Percentiles rank a stretch among this genome's conserved stretches.
Conservation (phyloP, 2,113 vertebrate species). For the Apistogramma diplotaenia region DNA sequence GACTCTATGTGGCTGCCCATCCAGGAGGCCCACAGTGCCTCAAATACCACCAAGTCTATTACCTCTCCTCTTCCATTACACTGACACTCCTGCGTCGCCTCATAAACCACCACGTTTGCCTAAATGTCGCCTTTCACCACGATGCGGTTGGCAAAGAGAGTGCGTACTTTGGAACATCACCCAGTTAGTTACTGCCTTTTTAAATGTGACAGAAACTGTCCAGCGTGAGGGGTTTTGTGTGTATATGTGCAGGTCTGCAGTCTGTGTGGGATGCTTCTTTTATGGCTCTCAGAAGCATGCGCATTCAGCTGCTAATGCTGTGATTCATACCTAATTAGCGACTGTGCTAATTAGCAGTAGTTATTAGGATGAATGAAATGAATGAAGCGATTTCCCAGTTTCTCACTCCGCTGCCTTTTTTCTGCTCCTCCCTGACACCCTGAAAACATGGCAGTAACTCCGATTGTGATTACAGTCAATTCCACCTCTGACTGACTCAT, state of each 20-base stretch:
- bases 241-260: not conserved
- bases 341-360: conserved; percentile 70
- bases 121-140: conserved; percentile 33
- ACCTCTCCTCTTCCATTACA: conserved; percentile 43
- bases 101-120: conserved; percentile 42
- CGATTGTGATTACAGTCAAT: conserved; percentile 10
- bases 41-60: conserved; percentile 47
- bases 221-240: not conserved
- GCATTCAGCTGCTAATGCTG: conserved; percentile 62
- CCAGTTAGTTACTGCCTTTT: conserved; percentile 14
- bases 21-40: conserved; percentile 13
- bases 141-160: not conserved
- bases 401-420: conserved; percentile 25
- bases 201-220: conserved; percentile 29
- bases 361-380: conserved; percentile 68
- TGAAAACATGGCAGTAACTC: conserved; percentile 23
- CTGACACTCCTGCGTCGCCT: conserved; percentile 14
- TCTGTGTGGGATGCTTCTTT: conserved; percentile 33
- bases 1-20: conserved; percentile 26
- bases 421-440: conserved; percentile 1
- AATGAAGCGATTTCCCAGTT: conserved; percentile 37
- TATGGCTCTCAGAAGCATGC: conserved; percentile 49
- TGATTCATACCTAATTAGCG: conserved; percentile 78
- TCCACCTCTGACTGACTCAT: conserved; percentile 11
- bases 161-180: conserved; percentile 3